Base-by-base conservation (phyloP, 1,140 invertebrate genomes). In the Dendrolimus kikuchii region DNA sequence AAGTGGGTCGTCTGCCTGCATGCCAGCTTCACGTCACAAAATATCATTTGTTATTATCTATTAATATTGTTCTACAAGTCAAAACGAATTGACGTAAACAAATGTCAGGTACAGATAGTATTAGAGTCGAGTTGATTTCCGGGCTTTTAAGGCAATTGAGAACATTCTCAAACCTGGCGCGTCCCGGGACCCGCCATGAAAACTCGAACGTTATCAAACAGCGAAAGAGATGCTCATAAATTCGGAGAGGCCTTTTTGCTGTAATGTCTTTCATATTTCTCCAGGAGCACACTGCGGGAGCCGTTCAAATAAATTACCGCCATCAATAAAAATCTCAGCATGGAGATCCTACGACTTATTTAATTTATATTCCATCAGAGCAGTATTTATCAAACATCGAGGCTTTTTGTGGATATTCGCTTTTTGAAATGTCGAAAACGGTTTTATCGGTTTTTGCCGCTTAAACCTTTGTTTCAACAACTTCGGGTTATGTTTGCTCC, bases 221-320 rank as follows among this genome's bases (percentile, higher is more conserved):
- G 53, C 60, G 67, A 70, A 64, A 68, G 68, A 73, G 71, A 77
- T 73, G 65, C 77, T 77, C 80, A 83, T 83, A 78, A 81, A 83
- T 83, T 80, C 61, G 66, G 62, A 75, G 75, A 73, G 77, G 80
- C 74, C 77, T 81, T 81, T 81, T 77, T 77, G 70, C 73, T 71
- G 70, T 81, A 83, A 83, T 83, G 76, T 72, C 77, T 79, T 83
- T 83, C 80, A 83, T 83, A 83, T 83, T 83, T 81, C 75, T 80
- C 66, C 66, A 65, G 65, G 63, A 79, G 77, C 76, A 81, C 71
- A 75, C 77, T 79, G 76, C 76, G 77, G 74, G 76, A 66, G 74
- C 71, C 71, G 74, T 67, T 77, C 76, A 81, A 83, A 81, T 81
- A 79, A 81, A 83, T 81, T 83, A 76, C 76, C 56, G 60, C 73